Percentiles rank a stretch among this genome's conserved stretches.
Conservation (phyloP, 2,113 vertebrate genomes). For the Martes martes region DNA sequence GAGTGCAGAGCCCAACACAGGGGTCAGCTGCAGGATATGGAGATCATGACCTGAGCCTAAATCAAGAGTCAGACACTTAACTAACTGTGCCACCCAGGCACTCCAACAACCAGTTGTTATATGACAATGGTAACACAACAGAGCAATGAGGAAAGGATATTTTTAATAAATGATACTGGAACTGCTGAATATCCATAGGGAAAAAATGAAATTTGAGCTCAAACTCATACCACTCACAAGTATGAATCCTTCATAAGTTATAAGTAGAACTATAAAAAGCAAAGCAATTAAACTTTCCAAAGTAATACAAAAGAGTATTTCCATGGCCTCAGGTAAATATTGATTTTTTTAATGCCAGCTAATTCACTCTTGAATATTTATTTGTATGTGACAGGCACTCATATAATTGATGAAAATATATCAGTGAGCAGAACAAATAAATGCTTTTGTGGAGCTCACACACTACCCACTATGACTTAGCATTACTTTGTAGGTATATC, state of each 20-base stretch:
- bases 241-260: not conserved
- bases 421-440: not conserved
- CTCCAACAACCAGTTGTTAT: not conserved
- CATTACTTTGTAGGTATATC: not conserved
- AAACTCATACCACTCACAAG: not conserved
- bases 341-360: not conserved
- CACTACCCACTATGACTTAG: not conserved
- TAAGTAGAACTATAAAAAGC: not conserved
- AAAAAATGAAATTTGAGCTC: not conserved
- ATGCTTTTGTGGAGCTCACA: not conserved
- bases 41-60: not conserved
- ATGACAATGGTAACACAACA: not conserved
- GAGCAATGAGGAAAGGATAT: not conserved
- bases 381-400: not conserved
- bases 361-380: not conserved
- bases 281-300: not conserved
- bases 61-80: not conserved
- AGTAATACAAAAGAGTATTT: not conserved
- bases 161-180: not conserved
- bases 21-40: not conserved
- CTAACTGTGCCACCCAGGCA: not conserved
- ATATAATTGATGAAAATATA: not conserved
- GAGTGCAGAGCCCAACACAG: not conserved
- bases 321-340: not conserved
- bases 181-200: not conserved